phyloP scores from a whole-genome alignment of 1,140 invertebrate genomes.

The Monochamus saltuarius region DNA sequence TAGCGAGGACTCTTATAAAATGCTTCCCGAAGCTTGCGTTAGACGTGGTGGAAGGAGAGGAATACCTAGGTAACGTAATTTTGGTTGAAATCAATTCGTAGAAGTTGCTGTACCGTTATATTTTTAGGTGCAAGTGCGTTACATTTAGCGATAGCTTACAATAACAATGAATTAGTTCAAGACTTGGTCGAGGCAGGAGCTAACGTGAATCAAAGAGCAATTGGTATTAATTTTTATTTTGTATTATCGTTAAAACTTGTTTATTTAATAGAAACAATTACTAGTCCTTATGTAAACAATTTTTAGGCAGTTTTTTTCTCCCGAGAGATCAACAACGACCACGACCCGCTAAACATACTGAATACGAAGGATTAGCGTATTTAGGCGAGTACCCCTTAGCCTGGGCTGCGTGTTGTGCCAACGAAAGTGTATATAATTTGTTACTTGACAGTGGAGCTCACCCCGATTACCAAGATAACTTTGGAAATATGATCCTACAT shows the following conservation, averaged over 20 bases:
- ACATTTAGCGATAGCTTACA: slow-evolving; percentile 95
- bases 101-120: background rate
- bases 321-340: slow-evolving; percentile 85
- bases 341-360: slow-evolving; percentile 74
- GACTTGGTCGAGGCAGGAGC: slow-evolving; percentile 88
- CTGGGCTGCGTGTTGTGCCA: slow-evolving; percentile 95
- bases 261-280: too few relatives aligned
- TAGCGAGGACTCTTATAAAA: slow-evolving; percentile 86
- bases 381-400: slow-evolving; percentile 94
- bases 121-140: slow-evolving; percentile 82
- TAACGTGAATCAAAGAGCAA: slow-evolving; percentile 88
- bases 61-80: slow-evolving; percentile 78
- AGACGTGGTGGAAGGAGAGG: slow-evolving; percentile 95
- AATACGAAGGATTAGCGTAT: slow-evolving; percentile 94
- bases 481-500: slow-evolving; percentile 96
- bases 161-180: slow-evolving; percentile 93
- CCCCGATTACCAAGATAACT: slow-evolving; percentile 88
- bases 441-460: slow-evolving; percentile 88
- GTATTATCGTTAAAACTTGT: too few relatives aligned
- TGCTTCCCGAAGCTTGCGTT: slow-evolving; percentile 88
- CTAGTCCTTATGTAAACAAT: slow-evolving; percentile 5
- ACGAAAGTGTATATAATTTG: slow-evolving; percentile 97
- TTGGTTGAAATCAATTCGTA: background rate
- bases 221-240: slow-evolving; percentile 57
- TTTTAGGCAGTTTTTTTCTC: slow-evolving; percentile 81